Conservation (phyloP, 2,888 invertebrate genomes). For the Dorcus parallelipipedus region DNA sequence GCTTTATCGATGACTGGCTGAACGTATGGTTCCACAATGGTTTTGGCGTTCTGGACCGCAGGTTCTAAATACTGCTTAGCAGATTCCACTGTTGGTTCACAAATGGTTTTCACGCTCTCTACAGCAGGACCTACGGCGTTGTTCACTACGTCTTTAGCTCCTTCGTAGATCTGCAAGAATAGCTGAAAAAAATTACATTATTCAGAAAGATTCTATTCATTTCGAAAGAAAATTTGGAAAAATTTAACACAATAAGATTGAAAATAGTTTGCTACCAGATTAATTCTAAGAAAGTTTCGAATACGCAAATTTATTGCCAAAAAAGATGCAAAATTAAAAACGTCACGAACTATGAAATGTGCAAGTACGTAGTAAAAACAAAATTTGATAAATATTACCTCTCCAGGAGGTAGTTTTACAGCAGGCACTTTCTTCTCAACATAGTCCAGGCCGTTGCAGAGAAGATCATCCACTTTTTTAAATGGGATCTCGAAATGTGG, state of each 20-base stretch:
- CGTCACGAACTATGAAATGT: background rate
- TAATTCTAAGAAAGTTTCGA: background rate
- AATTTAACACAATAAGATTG: background rate
- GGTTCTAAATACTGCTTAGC: slow-evolving; percentile 26
- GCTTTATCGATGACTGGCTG: slow-evolving; percentile 16
- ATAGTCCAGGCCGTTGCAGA: slow-evolving; percentile 55
- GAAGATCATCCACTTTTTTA: slow-evolving; percentile 53
- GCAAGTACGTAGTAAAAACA: background rate
- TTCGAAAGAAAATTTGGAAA: too few relatives aligned
- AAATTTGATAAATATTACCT: slow-evolving; percentile 41
- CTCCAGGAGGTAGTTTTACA: slow-evolving; percentile 54
- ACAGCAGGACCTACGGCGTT: slow-evolving; percentile 42
- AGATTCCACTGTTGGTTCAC: slow-evolving; percentile 27
- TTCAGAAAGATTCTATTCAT: background rate
- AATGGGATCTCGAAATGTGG: slow-evolving; percentile 55
- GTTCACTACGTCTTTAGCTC: slow-evolving; percentile 45
- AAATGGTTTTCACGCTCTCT: slow-evolving; percentile 32
- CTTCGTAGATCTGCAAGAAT: slow-evolving; percentile 46
- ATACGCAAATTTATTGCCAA: background rate
- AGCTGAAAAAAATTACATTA: slow-evolving; percentile 35
- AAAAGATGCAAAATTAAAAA: background rate
- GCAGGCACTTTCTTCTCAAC: slow-evolving; percentile 57
- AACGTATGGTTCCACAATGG: slow-evolving; percentile 7
- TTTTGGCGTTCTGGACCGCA: slow-evolving; percentile 25
- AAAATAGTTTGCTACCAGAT: too few relatives aligned